Conservation (phyloP, 1,140 invertebrate genomes). For the Drosophila teissieri region DNA sequence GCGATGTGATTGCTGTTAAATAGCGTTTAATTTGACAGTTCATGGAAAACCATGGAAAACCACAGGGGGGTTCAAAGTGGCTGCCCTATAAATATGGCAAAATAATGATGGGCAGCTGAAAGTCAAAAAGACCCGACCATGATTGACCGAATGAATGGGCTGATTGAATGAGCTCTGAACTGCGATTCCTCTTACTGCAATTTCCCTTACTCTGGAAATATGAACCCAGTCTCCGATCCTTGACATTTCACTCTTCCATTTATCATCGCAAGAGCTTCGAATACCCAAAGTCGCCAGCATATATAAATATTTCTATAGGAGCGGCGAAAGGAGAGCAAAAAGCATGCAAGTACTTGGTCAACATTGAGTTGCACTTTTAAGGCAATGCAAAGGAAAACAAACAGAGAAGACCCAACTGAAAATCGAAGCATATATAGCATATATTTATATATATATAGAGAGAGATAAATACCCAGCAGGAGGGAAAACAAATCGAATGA, state of each 20-base stretch:
- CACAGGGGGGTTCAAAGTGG: not conserved
- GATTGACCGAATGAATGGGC: slow-evolving; percentile 20
- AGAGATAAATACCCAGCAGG: slow-evolving; percentile 18
- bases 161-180: slow-evolving; percentile 7
- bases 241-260: not conserved
- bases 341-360: slow-evolving; percentile 14
- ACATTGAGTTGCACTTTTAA: slow-evolving; percentile 28
- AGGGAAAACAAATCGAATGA: slow-evolving; percentile 21
- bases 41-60: not conserved
- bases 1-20: slow-evolving; percentile 28
- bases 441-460: not conserved
- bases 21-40: slow-evolving; percentile 36
- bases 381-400: not conserved
- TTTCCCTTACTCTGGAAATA: not conserved
- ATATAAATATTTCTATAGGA: slow-evolving; percentile 1
- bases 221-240: not conserved
- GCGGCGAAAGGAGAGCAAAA: slow-evolving; percentile 1
- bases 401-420: not conserved
- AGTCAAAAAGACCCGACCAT: not conserved
- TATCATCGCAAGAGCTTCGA: not conserved
- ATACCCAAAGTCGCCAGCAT: too few relatives aligned
- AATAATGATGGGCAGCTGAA: slow-evolving; percentile 11
- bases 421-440: slow-evolving; percentile 6
- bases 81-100: slow-evolving; percentile 15
- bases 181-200: not conserved